phyloP scores from a whole-genome alignment of 2,888 invertebrate genomes.

The Diabrotica balteata region DNA sequence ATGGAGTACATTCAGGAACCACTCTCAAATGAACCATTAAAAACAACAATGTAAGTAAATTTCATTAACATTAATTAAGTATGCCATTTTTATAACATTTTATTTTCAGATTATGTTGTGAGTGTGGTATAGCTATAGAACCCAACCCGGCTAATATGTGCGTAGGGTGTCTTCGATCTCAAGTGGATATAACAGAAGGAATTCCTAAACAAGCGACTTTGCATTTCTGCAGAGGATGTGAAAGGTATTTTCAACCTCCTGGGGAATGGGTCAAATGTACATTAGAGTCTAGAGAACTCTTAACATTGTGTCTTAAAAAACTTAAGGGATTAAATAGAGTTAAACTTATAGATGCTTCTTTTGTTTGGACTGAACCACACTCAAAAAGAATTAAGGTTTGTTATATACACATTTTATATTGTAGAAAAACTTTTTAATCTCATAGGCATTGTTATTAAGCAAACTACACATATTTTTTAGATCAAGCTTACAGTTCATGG shows the following conservation, averaged over 20 bases:
- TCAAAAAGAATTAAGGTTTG: conserved; percentile 92
- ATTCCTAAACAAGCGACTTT: conserved; percentile 93
- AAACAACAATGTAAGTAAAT: conserved; percentile 19
- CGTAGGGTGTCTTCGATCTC: conserved; percentile 87
- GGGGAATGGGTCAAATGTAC: conserved; percentile 84
- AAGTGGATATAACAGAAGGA: conserved; percentile 94
- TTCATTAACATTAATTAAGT: not conserved
- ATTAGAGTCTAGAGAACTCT: conserved; percentile 89
- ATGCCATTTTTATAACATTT: conserved; percentile 5
- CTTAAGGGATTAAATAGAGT: conserved; percentile 89
- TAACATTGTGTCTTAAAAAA: conserved; percentile 90
- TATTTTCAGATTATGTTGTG: conserved; percentile 81
- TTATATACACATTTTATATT: not conserved
- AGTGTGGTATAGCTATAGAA: conserved; percentile 90
- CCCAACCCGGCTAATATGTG: conserved; percentile 99
- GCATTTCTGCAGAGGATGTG: conserved; percentile 92
- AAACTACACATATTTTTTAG: conserved; percentile 54
- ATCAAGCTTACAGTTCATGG: conserved; percentile 93
- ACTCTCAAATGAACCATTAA: conserved; percentile 7
- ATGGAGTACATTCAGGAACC: conserved; percentile 23
- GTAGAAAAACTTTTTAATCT: not conserved
- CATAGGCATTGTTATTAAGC: not conserved
- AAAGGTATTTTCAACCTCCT: conserved; percentile 93
- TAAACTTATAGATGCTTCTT: conserved; percentile 93
- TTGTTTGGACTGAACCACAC: conserved; percentile 99